A percentile compares a stretch with the other conserved stretches of the same genome.
phyloP scores from a whole-genome alignment of 2,113 vertebrate genomes.

The Gyps fulvus region DNA sequence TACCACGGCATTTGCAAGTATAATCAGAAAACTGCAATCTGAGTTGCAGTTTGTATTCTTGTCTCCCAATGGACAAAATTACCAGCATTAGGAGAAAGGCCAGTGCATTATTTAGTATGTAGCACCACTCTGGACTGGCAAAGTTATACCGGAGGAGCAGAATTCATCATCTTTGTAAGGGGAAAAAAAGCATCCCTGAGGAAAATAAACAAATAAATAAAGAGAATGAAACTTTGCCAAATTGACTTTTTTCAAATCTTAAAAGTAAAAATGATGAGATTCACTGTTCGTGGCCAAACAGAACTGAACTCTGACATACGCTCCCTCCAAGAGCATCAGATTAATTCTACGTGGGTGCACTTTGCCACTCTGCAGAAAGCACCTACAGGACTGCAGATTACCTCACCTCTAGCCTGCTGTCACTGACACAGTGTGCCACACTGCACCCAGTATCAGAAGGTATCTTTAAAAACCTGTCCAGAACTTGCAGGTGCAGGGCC shows the following conservation, averaged over 20 bases:
- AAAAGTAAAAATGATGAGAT: background rate
- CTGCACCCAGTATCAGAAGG: background rate
- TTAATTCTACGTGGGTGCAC: background rate
- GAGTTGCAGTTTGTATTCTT: background rate
- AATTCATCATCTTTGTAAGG: background rate
- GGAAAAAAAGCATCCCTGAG: background rate
- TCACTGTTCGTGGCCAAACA: background rate
- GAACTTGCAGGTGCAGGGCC: background rate
- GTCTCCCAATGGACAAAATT: background rate
- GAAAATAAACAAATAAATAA: background rate
- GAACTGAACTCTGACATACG: background rate
- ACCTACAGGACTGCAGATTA: background rate
- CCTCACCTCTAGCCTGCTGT: background rate
- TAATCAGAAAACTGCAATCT: background rate
- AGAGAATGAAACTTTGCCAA: background rate
- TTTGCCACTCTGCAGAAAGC: background rate
- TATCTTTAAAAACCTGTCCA: background rate
- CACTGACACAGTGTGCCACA: background rate
- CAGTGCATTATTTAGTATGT: background rate
- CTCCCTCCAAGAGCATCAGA: background rate
- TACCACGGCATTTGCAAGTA: background rate
- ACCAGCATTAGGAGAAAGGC: slow-evolving; percentile 5
- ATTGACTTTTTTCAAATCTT: background rate
- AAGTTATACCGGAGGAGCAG: background rate
- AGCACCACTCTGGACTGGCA: background rate